These are phyloP conservation scores for Leptothorax acervorum DNA, from an alignment of 2,888 invertebrate species.

Conservation along the genomic window DNA sequence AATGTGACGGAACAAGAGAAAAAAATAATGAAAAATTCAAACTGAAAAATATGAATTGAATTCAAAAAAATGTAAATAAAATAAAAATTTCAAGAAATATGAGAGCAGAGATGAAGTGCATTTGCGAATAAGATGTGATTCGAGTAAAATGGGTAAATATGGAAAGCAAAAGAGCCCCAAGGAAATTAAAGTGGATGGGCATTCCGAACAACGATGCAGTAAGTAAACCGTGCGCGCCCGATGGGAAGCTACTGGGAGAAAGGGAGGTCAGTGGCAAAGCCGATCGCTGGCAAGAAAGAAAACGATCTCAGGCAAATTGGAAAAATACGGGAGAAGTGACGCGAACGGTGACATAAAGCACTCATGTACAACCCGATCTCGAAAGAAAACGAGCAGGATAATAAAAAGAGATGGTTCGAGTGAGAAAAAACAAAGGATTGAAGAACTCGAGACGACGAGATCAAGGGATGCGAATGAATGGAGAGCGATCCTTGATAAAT, in stretches of 20 bases:
- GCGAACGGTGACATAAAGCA: background rate
- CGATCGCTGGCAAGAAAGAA: conserved; percentile 23
- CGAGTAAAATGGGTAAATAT: conserved; percentile 15
- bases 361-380: background rate
- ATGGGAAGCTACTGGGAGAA: conserved; percentile 11
- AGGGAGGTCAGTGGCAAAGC: background rate
- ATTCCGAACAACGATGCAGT: conserved; percentile 8
- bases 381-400: conserved; percentile 3
- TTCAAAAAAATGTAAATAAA: background rate
- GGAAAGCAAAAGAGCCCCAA: conserved; percentile 30
- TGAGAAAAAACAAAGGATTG: background rate
- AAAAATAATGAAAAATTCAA: background rate
- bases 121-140: conserved; percentile 14
- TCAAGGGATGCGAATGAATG: conserved; percentile 28
- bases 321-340: conserved; percentile 33
- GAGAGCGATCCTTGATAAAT: conserved; percentile 24
- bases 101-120: background rate
- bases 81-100: conserved; percentile 7
- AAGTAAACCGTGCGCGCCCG: conserved; percentile 21
- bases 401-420: conserved; percentile 2
- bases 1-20: background rate
- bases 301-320: conserved; percentile 39
- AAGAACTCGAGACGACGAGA: conserved; percentile 1
- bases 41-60: background rate
- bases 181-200: conserved; percentile 33